Evolutionary conservation across 2,888 invertebrate genomes (phyloP), one percentile per base, ranked within the genome.

Genomic region (Ptilodon capucinus): DNA sequence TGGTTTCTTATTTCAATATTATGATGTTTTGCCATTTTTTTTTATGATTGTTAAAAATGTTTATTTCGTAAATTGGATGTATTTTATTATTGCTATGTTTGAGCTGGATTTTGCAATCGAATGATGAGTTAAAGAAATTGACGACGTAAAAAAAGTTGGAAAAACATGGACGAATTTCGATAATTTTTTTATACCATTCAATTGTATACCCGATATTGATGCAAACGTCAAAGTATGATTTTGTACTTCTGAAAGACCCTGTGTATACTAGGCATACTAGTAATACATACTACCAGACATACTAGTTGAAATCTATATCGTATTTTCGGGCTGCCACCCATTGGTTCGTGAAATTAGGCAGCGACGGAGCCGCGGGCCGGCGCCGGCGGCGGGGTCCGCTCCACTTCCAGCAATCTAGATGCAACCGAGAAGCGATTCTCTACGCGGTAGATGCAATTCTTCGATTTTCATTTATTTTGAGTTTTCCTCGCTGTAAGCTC

Each of bases 1-100:
- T 65, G 63, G 60, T 58, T 63, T 57, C 54, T 54, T 65, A 51
- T 65, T 65, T 53, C 47, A 63, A 63, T 53, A 56, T 44, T 48
- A 42, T 32, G 38, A 53, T 52, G n/a, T 62, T 64, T 48, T 64
- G 40, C 38, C n/a, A 23, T 21, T 1, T 19, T 21, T 21, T 39
- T 39, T 6, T 13, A 1, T 17, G 41, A 39, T 51, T 51, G 47
- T 57, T 57, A 52, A 48, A 47, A 58, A 55, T 47, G 48, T 38
- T 46, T 44, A 51, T 49, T 51, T 38, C 14, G 17, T 30, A 36
- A 48, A 60, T 13, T 16, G 1, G 9, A 57, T 53, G 44, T n/a
- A n/a, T n/a, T n/a, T n/a, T 30, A 35, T 45, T 25, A 44, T 47
- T 58, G 46, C 32, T 59, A 58, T 59, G 52, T 58, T 64, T 49